Evolutionary conservation across 2,113 vertebrate species (phyloP).

Genomic region (Lepidothrix coronata): DNA sequence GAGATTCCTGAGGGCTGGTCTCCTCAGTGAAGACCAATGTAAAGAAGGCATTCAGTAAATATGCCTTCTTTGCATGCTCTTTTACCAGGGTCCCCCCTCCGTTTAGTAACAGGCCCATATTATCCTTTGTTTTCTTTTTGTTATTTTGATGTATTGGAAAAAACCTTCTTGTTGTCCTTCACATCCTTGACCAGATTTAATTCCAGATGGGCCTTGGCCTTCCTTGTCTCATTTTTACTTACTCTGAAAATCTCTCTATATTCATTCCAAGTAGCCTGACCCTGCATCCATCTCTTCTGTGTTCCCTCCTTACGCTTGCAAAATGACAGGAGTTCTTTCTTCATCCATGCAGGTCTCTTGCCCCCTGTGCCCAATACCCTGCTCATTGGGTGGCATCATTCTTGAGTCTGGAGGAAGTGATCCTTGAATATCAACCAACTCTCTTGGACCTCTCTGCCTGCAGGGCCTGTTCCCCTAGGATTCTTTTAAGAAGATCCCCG

Average conservation of each 20-base stretch:
- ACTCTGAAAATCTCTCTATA: background rate
- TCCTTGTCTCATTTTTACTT: background rate
- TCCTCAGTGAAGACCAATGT: background rate
- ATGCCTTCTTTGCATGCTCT: background rate
- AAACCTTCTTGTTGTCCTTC: background rate
- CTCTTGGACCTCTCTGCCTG: background rate
- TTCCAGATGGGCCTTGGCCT: background rate
- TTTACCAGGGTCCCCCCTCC: background rate
- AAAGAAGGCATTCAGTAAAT: background rate
- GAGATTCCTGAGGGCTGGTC: background rate
- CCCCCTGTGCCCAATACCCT: background rate
- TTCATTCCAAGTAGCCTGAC: background rate
- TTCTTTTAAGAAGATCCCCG: background rate
- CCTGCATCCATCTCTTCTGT: background rate
- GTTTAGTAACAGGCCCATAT: background rate
- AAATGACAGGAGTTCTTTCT: background rate
- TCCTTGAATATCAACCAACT: background rate
- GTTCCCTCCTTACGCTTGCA: background rate
- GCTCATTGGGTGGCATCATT: background rate
- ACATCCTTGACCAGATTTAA: background rate
- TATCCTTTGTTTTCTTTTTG: background rate
- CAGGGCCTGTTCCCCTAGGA: background rate
- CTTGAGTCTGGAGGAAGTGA: background rate
- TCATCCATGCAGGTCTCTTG: background rate
- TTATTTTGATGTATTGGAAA: background rate